Percentiles rank a stretch among this genome's conserved stretches.
phyloP scores from a whole-genome alignment of 2,888 invertebrate genomes.

The Luperina nickerlii region DNA sequence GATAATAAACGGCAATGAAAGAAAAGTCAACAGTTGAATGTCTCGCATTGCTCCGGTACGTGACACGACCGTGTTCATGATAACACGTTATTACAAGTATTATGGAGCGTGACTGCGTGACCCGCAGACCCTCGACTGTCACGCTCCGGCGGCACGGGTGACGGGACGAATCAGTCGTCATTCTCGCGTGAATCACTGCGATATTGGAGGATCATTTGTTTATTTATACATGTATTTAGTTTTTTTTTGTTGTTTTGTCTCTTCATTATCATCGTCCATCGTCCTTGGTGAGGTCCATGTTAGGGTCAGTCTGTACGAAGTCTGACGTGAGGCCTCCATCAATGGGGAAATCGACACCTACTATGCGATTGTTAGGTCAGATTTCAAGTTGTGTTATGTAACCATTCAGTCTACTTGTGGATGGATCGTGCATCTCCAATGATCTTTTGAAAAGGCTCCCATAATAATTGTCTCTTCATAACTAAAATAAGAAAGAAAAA shows the following conservation, averaged over 20 bases:
- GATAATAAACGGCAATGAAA: slow-evolving; percentile 10
- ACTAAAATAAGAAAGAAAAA: too few species aligned
- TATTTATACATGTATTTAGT: background rate
- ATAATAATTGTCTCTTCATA: too few species aligned
- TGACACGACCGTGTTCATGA: slow-evolving; percentile 40
- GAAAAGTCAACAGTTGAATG: slow-evolving; percentile 19
- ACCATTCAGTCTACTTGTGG: background rate
- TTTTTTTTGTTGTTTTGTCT: slow-evolving; percentile 5
- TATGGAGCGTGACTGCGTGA: slow-evolving; percentile 41
- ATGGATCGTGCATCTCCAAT: background rate
- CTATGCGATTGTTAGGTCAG: slow-evolving; percentile 6
- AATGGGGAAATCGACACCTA: background rate
- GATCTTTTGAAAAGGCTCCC: background rate
- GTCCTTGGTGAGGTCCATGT: background rate
- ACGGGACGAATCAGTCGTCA: slow-evolving; percentile 35
- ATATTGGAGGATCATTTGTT: slow-evolving; percentile 18
- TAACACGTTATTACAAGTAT: slow-evolving; percentile 37
- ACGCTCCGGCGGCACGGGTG: slow-evolving; percentile 47
- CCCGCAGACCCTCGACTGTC: slow-evolving; percentile 32
- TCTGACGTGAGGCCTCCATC: background rate
- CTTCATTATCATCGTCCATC: slow-evolving; percentile 3
- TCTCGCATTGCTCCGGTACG: slow-evolving; percentile 28
- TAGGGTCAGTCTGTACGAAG: too few species aligned
- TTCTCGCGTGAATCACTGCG: slow-evolving; percentile 41
- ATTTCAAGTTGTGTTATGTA: background rate